phyloP scores from a whole-genome alignment of 2,113 vertebrate genomes.

The Corythoichthys intestinalis region DNA sequence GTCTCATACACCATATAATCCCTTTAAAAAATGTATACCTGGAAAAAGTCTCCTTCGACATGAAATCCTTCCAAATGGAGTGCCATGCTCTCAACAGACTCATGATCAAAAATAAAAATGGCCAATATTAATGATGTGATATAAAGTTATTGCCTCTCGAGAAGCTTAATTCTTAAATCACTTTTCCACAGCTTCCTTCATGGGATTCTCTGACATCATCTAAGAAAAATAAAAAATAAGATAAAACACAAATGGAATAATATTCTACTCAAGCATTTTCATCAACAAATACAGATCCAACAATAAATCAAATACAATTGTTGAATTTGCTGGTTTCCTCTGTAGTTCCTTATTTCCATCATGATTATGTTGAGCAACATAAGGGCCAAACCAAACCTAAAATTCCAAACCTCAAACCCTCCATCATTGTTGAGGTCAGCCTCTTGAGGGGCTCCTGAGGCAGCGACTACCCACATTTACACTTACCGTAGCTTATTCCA shows the following conservation, averaged over 20 bases:
- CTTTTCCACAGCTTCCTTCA: slow-evolving; percentile 15
- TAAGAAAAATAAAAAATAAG: not conserved
- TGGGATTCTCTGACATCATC: slow-evolving; percentile 12
- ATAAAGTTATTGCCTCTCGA: slow-evolving; percentile 26
- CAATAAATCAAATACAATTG: slow-evolving; percentile 28
- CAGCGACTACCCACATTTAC: slow-evolving; percentile 22
- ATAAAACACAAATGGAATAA: slow-evolving; percentile 1
- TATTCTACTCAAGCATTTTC: slow-evolving; percentile 3
- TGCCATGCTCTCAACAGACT: slow-evolving; percentile 25
- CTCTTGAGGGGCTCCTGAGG: slow-evolving; percentile 8
- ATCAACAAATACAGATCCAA: slow-evolving; percentile 12
- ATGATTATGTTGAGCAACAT: slow-evolving; percentile 14
- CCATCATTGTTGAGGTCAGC: slow-evolving; percentile 4
- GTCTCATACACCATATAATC: slow-evolving; percentile 36
- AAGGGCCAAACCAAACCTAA: slow-evolving; percentile 23
- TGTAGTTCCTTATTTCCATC: slow-evolving; percentile 3
- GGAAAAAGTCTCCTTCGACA: slow-evolving; percentile 54
- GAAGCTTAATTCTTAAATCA: slow-evolving; percentile 7
- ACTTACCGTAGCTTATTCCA: slow-evolving; percentile 12
- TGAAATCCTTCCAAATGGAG: slow-evolving; percentile 28
- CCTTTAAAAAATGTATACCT: slow-evolving; percentile 36
- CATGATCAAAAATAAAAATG: slow-evolving; percentile 31
- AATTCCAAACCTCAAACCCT: slow-evolving; percentile 23
- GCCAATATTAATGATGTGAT: slow-evolving; percentile 54
- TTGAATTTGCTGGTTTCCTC: slow-evolving; percentile 17